phyloP scores from a whole-genome alignment of 2,797 vertebrate genomes.

The Petrocephalus sullivani region DNA sequence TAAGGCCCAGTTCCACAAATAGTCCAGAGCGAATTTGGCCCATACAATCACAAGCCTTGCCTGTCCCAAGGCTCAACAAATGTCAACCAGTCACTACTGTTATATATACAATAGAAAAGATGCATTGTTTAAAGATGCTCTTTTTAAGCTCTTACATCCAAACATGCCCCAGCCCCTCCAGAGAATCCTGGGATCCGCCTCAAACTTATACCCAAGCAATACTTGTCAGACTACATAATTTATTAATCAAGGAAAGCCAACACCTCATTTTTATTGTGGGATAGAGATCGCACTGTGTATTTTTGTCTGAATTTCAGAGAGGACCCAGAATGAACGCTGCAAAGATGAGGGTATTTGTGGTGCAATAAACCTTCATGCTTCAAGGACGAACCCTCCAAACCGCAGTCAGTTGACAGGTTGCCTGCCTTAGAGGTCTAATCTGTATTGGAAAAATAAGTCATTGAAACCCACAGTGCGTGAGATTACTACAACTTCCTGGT shows the following conservation, averaged over 20 bases:
- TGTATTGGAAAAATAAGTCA: background rate
- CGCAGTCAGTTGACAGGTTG: background rate
- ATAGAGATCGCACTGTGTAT: background rate
- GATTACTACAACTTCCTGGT: slow-evolving; percentile 2
- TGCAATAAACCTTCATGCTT: background rate
- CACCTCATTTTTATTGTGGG: background rate
- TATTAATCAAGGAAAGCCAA: background rate
- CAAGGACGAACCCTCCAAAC: background rate
- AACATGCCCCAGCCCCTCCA: background rate
- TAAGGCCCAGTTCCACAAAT: background rate
- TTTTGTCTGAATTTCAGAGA: background rate
- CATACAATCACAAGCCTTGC: background rate
- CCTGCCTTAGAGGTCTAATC: background rate
- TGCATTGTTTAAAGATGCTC: background rate
- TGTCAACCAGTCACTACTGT: background rate
- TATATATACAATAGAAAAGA: background rate
- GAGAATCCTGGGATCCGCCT: background rate
- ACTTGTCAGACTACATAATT: background rate
- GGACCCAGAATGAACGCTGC: background rate
- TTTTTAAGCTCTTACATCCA: background rate
- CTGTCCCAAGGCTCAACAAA: background rate
- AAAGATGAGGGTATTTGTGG: background rate
- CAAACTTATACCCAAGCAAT: background rate
- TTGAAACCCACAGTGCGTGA: background rate
- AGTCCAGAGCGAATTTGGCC: background rate